Conservation (phyloP, 2,797 vertebrate species). For the Neostethus bicornis region DNA sequence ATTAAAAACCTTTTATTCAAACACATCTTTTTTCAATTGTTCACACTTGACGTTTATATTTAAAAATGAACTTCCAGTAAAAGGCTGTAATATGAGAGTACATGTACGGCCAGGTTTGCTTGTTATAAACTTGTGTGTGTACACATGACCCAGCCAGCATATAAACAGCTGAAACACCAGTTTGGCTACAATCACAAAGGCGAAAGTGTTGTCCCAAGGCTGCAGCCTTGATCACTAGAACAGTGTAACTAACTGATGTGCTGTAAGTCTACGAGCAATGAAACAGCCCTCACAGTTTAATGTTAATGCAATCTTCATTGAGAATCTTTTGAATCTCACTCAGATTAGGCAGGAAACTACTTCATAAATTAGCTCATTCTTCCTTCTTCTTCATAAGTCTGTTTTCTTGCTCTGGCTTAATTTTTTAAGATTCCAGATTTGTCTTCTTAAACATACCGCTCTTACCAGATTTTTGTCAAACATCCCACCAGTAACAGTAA, state of each 20-base stretch:
- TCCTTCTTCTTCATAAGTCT: neutral
- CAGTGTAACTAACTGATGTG: neutral
- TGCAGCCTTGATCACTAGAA: conserved; percentile 2
- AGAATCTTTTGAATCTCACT: neutral
- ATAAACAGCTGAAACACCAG: neutral
- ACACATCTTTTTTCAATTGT: too few species aligned
- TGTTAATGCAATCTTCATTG: neutral
- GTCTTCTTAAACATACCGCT: neutral
- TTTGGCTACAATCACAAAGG: neutral
- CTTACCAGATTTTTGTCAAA: neutral
- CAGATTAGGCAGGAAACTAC: neutral
- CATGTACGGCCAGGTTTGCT: neutral
- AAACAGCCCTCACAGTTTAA: neutral
- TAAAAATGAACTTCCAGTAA: too few species aligned
- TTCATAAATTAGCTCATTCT: neutral
- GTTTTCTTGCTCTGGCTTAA: too few species aligned
- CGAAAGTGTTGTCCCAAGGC: neutral
- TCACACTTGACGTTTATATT: neutral
- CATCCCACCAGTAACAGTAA: neutral
- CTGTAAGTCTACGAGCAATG: neutral
- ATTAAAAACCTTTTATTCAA: too few species aligned
- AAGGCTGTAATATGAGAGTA: neutral
- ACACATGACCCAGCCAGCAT: neutral
- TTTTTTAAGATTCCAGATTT: neutral
- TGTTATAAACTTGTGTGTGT: conserved; percentile 8